A percentile compares a stretch with the other conserved stretches of the same genome.
Evolutionary conservation across 2,888 invertebrate species (phyloP).

Genomic region (Drosophila percnosoma): DNA sequence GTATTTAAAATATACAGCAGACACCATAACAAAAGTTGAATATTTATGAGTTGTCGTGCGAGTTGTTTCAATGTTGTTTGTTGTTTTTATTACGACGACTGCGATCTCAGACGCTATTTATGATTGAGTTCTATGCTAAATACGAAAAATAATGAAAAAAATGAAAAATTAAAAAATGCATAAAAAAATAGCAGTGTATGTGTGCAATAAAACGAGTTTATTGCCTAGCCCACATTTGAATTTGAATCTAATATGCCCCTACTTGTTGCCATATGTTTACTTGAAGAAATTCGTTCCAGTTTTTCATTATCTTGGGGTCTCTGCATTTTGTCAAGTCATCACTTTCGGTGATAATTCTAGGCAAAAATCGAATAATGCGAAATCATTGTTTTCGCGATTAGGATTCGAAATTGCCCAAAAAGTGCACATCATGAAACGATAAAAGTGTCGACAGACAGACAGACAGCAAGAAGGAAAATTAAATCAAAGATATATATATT

Average conservation of each 20-base stretch:
- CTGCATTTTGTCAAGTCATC: conserved; percentile 31
- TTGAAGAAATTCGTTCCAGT: conserved; percentile 4
- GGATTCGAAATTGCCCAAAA: conserved; percentile 18
- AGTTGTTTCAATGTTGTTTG: conserved; percentile 44
- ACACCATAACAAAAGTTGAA: conserved; percentile 50
- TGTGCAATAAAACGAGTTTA: conserved; percentile 17
- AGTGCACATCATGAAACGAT: conserved; percentile 38
- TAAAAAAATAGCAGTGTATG: background rate
- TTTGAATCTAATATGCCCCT: background rate
- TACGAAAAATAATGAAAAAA: conserved; percentile 13
- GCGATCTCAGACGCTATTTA: conserved; percentile 44
- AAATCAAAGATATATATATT: background rate
- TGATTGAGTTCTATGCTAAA: conserved; percentile 39
- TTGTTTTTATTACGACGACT: conserved; percentile 17
- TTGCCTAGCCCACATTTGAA: background rate
- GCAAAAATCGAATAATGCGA: conserved; percentile 30
- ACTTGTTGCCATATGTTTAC: background rate
- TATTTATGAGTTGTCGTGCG: conserved; percentile 71
- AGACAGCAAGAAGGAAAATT: no score
- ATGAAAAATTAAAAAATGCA: background rate
- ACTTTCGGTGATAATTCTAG: conserved; percentile 18
- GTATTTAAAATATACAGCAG: conserved; percentile 47
- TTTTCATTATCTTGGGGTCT: conserved; percentile 13
- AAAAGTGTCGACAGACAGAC: background rate
- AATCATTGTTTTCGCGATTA: conserved; percentile 36